These are phyloP conservation scores for Avahi laniger DNA, from an alignment of 2,797 vertebrate genomes.

Conservation along the genomic window DNA sequence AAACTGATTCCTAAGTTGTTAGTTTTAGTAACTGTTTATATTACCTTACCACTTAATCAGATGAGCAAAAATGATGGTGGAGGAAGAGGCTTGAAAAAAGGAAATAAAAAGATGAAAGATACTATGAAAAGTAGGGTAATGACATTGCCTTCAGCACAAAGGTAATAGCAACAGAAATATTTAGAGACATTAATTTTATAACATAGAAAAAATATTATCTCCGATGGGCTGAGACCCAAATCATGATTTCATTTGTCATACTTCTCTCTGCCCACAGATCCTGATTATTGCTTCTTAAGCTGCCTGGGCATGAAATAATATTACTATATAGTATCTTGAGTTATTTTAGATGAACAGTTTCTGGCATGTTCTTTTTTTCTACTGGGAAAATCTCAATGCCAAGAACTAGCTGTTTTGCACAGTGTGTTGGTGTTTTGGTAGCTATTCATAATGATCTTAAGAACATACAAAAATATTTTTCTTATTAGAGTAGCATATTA, in stretches of 20 bases:
- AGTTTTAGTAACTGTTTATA: neutral
- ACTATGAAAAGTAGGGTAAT: neutral
- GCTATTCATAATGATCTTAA: neutral
- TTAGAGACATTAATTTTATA: conserved; percentile 4
- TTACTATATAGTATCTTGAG: neutral
- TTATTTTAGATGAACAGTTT: conserved; percentile 22
- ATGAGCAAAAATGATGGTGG: neutral
- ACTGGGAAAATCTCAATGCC: neutral
- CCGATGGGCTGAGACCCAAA: neutral
- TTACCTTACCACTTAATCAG: neutral
- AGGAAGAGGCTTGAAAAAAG: neutral
- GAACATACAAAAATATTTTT: neutral
- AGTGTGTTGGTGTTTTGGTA: conserved; percentile 20
- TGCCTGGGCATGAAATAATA: neutral
- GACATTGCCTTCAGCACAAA: neutral
- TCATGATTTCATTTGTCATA: conserved; percentile 3
- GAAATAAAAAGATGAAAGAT: neutral
- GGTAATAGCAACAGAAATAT: neutral
- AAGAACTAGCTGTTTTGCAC: conserved; percentile 39
- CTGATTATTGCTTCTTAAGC: neutral
- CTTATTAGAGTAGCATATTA: neutral
- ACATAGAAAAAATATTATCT: neutral
- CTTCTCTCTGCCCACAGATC: neutral
- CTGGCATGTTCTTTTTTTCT: conserved; percentile 42
- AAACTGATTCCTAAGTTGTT: neutral